These are phyloP conservation scores for Acyrthosiphon pisum DNA, from an alignment of 1,140 invertebrate genomes.

Conservation along the genomic window DNA sequence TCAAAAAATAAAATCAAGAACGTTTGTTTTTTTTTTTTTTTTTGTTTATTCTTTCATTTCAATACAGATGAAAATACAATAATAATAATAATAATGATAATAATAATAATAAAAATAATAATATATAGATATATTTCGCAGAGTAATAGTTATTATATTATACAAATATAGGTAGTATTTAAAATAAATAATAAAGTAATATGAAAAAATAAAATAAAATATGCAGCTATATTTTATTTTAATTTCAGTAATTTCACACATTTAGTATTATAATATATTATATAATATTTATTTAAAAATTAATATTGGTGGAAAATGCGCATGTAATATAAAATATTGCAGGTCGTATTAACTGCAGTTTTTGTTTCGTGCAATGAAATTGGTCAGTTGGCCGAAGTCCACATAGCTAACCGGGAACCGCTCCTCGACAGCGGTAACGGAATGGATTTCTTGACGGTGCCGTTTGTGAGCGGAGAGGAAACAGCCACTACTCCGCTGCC, in stretches of 20 bases:
- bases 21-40: background rate
- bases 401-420: constrained; percentile 31
- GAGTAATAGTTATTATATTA: background rate
- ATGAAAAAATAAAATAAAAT: background rate
- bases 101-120: background rate
- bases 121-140: background rate
- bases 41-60: background rate
- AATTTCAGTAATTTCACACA: background rate
- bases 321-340: background rate
- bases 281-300: background rate
- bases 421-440: constrained; percentile 29
- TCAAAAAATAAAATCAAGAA: background rate
- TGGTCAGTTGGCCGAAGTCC: background rate
- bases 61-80: constrained; percentile 8
- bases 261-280: background rate
- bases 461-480: background rate
- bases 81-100: background rate
- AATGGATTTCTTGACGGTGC: constrained; percentile 1
- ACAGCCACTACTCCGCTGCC: background rate
- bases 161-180: background rate
- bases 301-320: background rate
- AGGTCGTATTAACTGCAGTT: background rate
- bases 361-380: background rate
- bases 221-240: background rate
- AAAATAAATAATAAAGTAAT: constrained; percentile 5